These are phyloP conservation scores for Scaptodrosophila lebanonensis DNA, from an alignment of 1,140 invertebrate genomes.

Conservation along the genomic window DNA sequence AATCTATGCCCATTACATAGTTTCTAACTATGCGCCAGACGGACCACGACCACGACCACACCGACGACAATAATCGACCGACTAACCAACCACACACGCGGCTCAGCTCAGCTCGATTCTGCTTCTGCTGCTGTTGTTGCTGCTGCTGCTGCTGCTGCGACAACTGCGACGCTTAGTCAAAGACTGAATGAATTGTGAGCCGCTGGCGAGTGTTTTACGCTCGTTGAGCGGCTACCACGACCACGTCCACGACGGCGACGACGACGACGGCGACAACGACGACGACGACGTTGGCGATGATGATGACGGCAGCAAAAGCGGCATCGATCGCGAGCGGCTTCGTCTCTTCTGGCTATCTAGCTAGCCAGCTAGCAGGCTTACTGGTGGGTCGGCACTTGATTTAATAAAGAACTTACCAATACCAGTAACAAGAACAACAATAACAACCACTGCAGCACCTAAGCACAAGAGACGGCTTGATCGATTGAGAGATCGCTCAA, in stretches of 20 bases:
- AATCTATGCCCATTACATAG: background rate
- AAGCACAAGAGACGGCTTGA: constrained; percentile 45
- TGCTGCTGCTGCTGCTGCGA: constrained; percentile 32
- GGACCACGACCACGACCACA: constrained; percentile 3
- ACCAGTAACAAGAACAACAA: constrained; percentile 4
- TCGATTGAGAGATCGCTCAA: constrained; percentile 24
- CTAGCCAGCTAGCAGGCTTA: too few relatives aligned
- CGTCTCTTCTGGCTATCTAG: too few relatives aligned
- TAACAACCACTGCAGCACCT: constrained; percentile 4
- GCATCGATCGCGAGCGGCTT: constrained; percentile 38
- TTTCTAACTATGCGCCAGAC: constrained; percentile 9
- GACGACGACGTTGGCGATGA: constrained; percentile 1
- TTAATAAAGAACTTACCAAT: constrained; percentile 33
- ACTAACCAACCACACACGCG: constrained; percentile 19
- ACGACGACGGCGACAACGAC: constrained; percentile 20
- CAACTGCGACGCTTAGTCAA: constrained; percentile 66
- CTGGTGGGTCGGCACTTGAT: constrained; percentile 51
- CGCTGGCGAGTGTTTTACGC: background rate
- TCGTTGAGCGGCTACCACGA: too few relatives aligned
- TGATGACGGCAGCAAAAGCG: constrained; percentile 15
- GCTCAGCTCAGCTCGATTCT: too few relatives aligned
- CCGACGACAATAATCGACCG: background rate
- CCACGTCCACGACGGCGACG: constrained; percentile 29
- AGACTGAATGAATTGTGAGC: constrained; percentile 63
- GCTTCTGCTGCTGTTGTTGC: too few relatives aligned